A percentile compares a stretch with the other conserved stretches of the same genome.
Conservation (phyloP, 2,113 vertebrate genomes). For the Anthoscopus minutus region DNA sequence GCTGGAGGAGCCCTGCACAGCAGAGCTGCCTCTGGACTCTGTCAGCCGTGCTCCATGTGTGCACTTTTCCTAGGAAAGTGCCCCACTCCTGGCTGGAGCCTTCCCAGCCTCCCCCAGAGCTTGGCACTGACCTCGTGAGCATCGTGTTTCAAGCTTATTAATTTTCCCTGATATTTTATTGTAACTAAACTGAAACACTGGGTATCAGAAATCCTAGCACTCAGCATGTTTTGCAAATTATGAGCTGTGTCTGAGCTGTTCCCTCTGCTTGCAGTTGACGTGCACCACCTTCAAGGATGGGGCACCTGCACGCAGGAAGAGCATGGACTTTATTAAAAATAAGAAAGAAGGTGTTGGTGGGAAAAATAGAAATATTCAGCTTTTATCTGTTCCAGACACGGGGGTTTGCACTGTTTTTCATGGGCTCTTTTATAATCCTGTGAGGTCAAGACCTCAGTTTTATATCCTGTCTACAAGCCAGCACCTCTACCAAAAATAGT, state of each 20-base stretch:
- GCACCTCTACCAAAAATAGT: slow-evolving; percentile 58
- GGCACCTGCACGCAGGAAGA: not conserved
- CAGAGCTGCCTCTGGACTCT: slow-evolving; percentile 53
- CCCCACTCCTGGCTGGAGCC: not conserved
- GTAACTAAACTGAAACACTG: not conserved
- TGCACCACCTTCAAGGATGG: not conserved
- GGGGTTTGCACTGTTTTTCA: slow-evolving; percentile 3
- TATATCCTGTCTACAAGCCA: slow-evolving; percentile 53
- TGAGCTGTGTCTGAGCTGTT: not conserved
- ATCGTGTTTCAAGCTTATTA: not conserved
- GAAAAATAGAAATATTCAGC: not conserved
- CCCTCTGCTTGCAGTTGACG: not conserved
- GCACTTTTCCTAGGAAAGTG: not conserved
- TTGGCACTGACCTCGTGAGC: not conserved
- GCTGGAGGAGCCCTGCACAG: not conserved
- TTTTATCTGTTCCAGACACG: not conserved
- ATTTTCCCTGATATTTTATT: slow-evolving; percentile 2
- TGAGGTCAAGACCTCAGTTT: slow-evolving; percentile 45
- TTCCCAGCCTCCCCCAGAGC: not conserved
- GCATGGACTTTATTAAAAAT: not conserved
- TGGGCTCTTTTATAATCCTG: slow-evolving; percentile 42
- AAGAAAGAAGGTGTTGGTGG: not conserved
- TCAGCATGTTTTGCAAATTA: not conserved
- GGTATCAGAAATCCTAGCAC: not conserved
- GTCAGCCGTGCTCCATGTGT: not conserved